Conservation (phyloP, 2,113 vertebrate genomes). For the Oplegnathus fasciatus region DNA sequence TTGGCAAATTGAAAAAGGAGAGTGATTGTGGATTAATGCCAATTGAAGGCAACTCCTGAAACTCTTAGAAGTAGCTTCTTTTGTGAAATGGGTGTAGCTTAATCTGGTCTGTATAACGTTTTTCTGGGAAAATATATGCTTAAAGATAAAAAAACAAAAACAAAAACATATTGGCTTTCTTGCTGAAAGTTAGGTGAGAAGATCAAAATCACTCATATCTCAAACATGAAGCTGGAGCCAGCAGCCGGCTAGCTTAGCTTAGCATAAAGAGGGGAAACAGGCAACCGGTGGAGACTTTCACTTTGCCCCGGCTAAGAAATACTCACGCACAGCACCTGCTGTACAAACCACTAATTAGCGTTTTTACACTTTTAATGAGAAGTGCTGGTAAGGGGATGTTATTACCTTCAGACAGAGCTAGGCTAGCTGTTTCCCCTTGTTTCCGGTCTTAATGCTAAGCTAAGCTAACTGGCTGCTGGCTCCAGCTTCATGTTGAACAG, state of each 20-base stretch:
- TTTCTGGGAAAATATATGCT: neutral
- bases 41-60: neutral
- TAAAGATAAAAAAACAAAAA: neutral
- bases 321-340: neutral
- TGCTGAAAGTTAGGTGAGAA: neutral
- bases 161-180: neutral
- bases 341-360: neutral
- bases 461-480: neutral
- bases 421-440: neutral
- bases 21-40: conserved; percentile 8
- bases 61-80: neutral
- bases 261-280: neutral
- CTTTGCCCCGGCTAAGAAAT: too few relatives aligned
- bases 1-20: neutral
- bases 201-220: neutral
- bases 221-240: neutral
- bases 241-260: neutral
- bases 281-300: neutral
- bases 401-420: neutral
- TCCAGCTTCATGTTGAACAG: neutral
- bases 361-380: neutral
- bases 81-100: neutral
- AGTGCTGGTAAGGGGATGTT: neutral
- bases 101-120: neutral
- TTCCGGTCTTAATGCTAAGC: neutral